These are phyloP conservation scores for Solen grandis DNA, from an alignment of 1,140 invertebrate species.

Conservation along the genomic window DNA sequence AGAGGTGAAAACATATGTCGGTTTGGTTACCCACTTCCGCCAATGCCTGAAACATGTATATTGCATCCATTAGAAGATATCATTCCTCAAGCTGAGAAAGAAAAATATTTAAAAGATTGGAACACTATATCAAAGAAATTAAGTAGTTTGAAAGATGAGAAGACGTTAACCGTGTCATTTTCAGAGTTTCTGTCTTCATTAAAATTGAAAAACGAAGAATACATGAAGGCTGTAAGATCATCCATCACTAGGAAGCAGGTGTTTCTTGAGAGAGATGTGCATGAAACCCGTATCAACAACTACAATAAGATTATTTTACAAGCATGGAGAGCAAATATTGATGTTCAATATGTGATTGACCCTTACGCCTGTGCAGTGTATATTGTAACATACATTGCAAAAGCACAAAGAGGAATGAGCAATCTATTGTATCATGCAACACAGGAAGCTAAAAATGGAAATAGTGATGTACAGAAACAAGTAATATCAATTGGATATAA, in stretches of 20 bases:
- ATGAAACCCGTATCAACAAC: constrained; percentile 49
- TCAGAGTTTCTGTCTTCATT: constrained; percentile 27
- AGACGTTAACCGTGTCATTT: background rate
- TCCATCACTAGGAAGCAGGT: constrained; percentile 34
- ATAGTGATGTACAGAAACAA: constrained; percentile 50
- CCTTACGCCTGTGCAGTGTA: constrained; percentile 59
- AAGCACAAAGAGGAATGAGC: constrained; percentile 55
- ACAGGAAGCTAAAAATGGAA: constrained; percentile 47
- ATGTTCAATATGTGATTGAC: constrained; percentile 60
- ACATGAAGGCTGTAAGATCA: constrained; percentile 39
- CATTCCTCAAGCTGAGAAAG: background rate
- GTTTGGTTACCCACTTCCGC: constrained; percentile 59
- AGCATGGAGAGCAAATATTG: constrained; percentile 60
- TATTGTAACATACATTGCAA: constrained; percentile 52
- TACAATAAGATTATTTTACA: constrained; percentile 49
- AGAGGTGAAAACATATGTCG: constrained; percentile 36
- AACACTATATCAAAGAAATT: constrained; percentile 9
- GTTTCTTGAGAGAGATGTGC: constrained; percentile 40
- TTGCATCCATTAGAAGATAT: constrained; percentile 40
- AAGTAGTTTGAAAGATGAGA: constrained; percentile 16
- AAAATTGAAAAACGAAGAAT: constrained; percentile 46
- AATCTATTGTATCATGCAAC: constrained; percentile 14
- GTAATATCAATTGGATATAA: constrained; percentile 44
- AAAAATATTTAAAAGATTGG: background rate
- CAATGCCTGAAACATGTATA: constrained; percentile 44